Conservation (phyloP, 2,113 vertebrate genomes). For the Cryptotis parvus region DNA sequence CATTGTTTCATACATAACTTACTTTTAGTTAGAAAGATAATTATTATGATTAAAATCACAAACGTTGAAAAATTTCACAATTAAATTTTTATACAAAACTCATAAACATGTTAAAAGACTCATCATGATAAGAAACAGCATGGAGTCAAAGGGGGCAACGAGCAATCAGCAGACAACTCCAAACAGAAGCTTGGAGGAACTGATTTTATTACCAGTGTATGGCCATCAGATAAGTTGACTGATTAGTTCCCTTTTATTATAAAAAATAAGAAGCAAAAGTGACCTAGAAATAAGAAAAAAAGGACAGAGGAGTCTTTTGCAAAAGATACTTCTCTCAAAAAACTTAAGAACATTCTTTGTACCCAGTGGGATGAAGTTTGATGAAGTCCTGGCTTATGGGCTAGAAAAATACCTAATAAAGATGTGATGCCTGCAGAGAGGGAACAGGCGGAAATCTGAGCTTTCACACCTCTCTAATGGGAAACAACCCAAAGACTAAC, state of each 20-base stretch:
- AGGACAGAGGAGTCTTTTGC: constrained; percentile 33
- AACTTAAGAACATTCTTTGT: constrained; percentile 62
- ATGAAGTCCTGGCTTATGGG: constrained; percentile 52
- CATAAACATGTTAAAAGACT: neutral
- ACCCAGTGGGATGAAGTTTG: constrained; percentile 64
- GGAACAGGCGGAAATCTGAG: constrained; percentile 50
- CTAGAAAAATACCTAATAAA: constrained; percentile 62
- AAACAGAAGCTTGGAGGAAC: neutral
- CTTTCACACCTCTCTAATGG: constrained; percentile 45
- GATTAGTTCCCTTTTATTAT: constrained; percentile 53
- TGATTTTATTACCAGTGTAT: constrained; percentile 4
- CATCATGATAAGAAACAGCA: neutral
- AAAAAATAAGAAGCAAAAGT: constrained; percentile 59
- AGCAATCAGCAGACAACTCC: neutral
- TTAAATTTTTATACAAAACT: neutral
- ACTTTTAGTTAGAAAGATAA: constrained; percentile 5
- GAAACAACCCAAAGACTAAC: constrained; percentile 28
- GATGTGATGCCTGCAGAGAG: constrained; percentile 26
- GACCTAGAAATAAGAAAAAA: constrained; percentile 68
- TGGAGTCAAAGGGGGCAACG: neutral
- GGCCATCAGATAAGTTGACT: constrained; percentile 13
- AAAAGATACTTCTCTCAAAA: constrained; percentile 44
- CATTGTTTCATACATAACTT: neutral
- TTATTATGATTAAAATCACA: neutral
- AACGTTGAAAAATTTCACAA: neutral